These are phyloP conservation scores for Bradysia coprophila DNA, from an alignment of 1,140 invertebrate genomes.

Conservation along the genomic window DNA sequence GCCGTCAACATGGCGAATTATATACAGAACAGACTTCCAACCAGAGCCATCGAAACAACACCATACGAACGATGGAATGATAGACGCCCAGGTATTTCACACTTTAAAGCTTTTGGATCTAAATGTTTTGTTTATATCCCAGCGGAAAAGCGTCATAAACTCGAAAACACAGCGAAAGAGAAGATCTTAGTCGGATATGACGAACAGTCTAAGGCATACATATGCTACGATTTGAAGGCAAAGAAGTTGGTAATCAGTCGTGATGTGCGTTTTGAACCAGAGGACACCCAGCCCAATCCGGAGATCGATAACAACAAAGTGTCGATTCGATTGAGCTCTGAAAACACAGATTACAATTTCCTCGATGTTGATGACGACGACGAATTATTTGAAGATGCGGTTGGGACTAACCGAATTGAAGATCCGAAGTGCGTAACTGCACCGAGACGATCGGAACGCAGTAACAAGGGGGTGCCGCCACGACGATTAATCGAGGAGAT, in stretches of 20 bases:
- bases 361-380: background rate
- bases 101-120: background rate
- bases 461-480: background rate
- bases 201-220: constrained; percentile 11
- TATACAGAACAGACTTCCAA: constrained; percentile 7
- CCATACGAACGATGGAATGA: background rate
- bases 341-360: background rate
- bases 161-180: background rate
- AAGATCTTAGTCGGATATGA: background rate
- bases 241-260: background rate
- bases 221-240: background rate
- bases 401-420: background rate
- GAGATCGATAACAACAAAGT: background rate
- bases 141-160: background rate
- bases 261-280: background rate
- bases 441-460: background rate
- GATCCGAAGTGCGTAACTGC: background rate
- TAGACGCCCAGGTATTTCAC: background rate
- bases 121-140: background rate
- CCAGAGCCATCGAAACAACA: background rate
- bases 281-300: background rate
- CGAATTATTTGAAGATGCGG: background rate
- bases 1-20: background rate
- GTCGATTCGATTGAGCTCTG: background rate
- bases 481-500: background rate